Conservation (phyloP, 2,888 invertebrate genomes). For the Eupeodes luniger region DNA sequence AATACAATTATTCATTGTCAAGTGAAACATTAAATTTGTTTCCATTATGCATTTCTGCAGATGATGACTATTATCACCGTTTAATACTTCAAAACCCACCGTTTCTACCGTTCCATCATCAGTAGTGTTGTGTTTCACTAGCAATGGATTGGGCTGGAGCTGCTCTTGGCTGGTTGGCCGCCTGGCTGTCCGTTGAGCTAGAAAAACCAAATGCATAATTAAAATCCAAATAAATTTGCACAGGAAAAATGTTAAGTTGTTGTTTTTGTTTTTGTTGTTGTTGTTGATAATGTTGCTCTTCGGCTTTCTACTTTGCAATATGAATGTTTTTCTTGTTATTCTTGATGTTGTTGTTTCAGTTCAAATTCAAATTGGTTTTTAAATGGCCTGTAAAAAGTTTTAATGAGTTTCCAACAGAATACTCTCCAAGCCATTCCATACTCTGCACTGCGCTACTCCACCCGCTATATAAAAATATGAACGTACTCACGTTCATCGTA, state of each 20-base stretch:
- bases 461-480: slow-evolving; percentile 32
- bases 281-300: not conserved
- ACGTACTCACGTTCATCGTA: slow-evolving; percentile 29
- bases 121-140: too few relatives aligned
- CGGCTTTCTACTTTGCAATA: not conserved
- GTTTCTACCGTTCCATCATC: not conserved
- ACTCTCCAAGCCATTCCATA: slow-evolving; percentile 5
- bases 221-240: slow-evolving; percentile 70
- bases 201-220: slow-evolving; percentile 58
- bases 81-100: slow-evolving; percentile 3
- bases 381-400: slow-evolving; percentile 84
- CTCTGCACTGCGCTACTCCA: too few relatives aligned
- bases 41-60: slow-evolving; percentile 54
- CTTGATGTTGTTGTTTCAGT: slow-evolving; percentile 51
- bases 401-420: slow-evolving; percentile 82
- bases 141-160: too few relatives aligned
- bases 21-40: slow-evolving; percentile 70
- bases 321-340: slow-evolving; percentile 4
- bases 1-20: slow-evolving; percentile 67
- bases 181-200: not conserved
- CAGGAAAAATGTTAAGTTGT: slow-evolving; percentile 56
- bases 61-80: slow-evolving; percentile 48
- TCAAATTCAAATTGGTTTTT: slow-evolving; percentile 82
- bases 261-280: slow-evolving; percentile 27
- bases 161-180: not conserved